Conservation (phyloP, 1,140 invertebrate genomes). For the Drosophila funebris region DNA sequence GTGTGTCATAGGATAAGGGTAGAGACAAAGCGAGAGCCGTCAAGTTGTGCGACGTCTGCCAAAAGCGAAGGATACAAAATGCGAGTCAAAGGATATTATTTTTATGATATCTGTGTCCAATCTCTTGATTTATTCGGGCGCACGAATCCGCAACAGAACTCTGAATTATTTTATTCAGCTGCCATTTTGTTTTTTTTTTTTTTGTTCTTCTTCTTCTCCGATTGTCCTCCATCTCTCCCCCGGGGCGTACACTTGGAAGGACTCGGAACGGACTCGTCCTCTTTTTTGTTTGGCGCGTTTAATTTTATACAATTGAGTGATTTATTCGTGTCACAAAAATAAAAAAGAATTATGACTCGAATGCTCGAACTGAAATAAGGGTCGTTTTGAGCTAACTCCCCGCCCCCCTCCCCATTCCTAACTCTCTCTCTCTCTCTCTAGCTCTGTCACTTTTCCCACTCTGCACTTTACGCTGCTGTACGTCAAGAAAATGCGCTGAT, state of each 20-base stretch:
- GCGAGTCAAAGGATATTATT: constrained; percentile 74
- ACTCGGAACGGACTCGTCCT: constrained; percentile 42
- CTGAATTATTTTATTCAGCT: constrained; percentile 74
- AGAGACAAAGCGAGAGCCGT: constrained; percentile 35
- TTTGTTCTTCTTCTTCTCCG: no score
- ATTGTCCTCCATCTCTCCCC: background rate
- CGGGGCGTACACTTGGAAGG: background rate
- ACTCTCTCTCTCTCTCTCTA: no score
- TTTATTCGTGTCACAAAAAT: constrained; percentile 83
- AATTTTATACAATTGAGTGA: constrained; percentile 83
- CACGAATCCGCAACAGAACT: constrained; percentile 67
- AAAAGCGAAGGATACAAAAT: constrained; percentile 32
- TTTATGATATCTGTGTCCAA: constrained; percentile 84
- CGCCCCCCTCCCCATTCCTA: background rate
- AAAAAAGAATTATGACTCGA: constrained; percentile 83
- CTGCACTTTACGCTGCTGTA: constrained; percentile 2
- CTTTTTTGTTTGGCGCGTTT: constrained; percentile 60
- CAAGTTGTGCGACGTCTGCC: constrained; percentile 41
- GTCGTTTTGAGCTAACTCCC: constrained; percentile 49
- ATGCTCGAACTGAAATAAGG: constrained; percentile 64
- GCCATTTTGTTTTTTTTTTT: constrained; percentile 72
- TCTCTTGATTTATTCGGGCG: constrained; percentile 81
- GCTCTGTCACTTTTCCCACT: no score
- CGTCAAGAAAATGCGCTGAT: constrained; percentile 61
- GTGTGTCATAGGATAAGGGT: background rate